These are phyloP conservation scores for Rhamnusium bicolor DNA, from an alignment of 2,888 invertebrate species.

Conservation along the genomic window DNA sequence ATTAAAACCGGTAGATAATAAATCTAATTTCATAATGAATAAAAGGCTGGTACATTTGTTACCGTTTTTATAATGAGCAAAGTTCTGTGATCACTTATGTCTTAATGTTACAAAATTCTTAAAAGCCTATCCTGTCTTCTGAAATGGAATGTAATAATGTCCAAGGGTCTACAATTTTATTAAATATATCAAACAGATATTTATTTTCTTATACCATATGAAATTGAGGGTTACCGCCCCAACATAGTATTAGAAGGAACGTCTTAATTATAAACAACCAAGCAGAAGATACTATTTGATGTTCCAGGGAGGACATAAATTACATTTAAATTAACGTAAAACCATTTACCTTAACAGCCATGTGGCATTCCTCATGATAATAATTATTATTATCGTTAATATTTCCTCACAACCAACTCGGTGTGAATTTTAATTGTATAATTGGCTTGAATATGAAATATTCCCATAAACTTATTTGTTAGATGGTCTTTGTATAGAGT, in stretches of 20 bases:
- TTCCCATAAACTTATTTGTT: not conserved
- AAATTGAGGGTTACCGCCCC: constrained; percentile 8
- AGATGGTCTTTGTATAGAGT: no score
- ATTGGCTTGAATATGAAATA: not conserved
- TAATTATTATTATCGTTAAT: not conserved
- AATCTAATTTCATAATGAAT: no score
- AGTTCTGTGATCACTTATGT: no score
- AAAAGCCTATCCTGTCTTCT: constrained; percentile 6
- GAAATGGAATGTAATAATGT: constrained; percentile 36
- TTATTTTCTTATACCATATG: constrained; percentile 22
- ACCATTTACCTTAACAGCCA: not conserved
- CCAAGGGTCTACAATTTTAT: constrained; percentile 28
- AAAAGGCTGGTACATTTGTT: no score
- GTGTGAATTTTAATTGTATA: not conserved
- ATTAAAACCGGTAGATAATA: no score
- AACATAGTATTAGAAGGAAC: constrained; percentile 21
- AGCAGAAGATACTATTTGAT: constrained; percentile 7
- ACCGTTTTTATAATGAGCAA: no score
- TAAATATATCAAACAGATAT: constrained; percentile 31
- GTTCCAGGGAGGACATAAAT: constrained; percentile 9
- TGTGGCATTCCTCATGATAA: not conserved
- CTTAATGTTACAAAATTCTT: not conserved
- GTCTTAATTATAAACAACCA: constrained; percentile 14
- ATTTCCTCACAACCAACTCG: not conserved
- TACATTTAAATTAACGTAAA: constrained; percentile 10